A percentile compares a stretch with the other conserved stretches of the same genome.
phyloP scores from a whole-genome alignment of 1,140 invertebrate genomes.

The Rhopalosiphum padi region DNA sequence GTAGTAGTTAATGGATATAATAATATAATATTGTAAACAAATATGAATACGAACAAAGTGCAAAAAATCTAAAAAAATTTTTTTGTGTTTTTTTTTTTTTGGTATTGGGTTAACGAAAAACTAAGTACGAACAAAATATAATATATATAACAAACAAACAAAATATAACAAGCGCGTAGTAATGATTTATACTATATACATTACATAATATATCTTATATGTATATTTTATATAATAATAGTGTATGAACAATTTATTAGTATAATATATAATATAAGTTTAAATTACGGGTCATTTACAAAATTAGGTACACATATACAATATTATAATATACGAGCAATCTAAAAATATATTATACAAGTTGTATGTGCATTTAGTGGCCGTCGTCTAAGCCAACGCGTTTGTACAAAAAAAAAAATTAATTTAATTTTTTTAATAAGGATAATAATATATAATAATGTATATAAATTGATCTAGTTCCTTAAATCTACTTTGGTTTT shows the following conservation, averaged over 20 bases:
- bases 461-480: slow-evolving; percentile 20
- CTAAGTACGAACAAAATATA: slow-evolving; percentile 35
- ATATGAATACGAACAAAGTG: neutral
- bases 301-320: neutral
- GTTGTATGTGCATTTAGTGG: neutral
- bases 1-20: slow-evolving; percentile 5
- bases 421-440: neutral
- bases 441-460: neutral
- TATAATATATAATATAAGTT: neutral
- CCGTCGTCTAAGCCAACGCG: neutral
- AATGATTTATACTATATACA: neutral
- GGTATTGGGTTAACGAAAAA: slow-evolving; percentile 52
- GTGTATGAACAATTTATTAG: slow-evolving; percentile 8
- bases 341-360: slow-evolving; percentile 23
- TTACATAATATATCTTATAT: neutral
- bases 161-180: slow-evolving; percentile 51
- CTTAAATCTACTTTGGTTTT: neutral
- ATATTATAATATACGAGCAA: neutral
- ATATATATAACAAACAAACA: slow-evolving; percentile 55
- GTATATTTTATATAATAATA: slow-evolving; percentile 36
- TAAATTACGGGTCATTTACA: neutral
- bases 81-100: slow-evolving; percentile 10
- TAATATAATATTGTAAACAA: neutral
- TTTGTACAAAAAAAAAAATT: neutral
- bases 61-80: neutral